A percentile compares a stretch with the other conserved stretches of the same genome.
Conservation (phyloP, 2,113 vertebrate genomes). For the Oriolus oriolus region DNA sequence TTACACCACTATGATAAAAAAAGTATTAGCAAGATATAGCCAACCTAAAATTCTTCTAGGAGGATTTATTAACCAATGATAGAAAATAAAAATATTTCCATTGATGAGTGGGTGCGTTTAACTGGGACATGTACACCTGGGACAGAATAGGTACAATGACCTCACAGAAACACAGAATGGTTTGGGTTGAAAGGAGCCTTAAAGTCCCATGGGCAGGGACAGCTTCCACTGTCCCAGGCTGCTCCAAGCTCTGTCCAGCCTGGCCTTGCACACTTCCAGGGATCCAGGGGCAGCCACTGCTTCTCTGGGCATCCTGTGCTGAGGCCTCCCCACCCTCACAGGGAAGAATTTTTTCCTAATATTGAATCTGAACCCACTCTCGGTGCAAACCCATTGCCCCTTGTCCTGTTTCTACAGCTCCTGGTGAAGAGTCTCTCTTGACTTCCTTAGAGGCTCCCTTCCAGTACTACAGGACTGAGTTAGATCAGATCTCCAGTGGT, state of each 20-base stretch:
- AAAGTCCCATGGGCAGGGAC: not conserved
- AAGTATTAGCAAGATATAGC: not conserved
- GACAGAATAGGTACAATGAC: not conserved
- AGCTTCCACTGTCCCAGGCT: not conserved
- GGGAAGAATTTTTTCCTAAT: not conserved
- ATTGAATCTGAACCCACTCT: not conserved
- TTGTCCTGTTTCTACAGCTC: not conserved
- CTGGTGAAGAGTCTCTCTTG: too few relatives aligned
- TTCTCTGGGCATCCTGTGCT: not conserved
- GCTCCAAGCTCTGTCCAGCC: not conserved
- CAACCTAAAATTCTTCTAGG: not conserved
- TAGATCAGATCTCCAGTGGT: not conserved
- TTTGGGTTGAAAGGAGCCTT: not conserved
- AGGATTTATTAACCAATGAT: not conserved
- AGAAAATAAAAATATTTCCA: not conserved
- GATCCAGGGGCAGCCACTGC: not conserved
- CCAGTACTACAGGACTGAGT: not conserved
- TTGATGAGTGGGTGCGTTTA: not conserved
- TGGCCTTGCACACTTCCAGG: not conserved
- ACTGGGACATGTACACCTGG: not conserved
- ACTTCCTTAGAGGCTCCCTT: not conserved
- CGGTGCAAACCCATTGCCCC: not conserved
- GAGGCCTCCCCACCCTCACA: rapidly evolving
- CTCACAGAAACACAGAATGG: not conserved
- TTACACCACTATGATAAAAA: not conserved